A percentile compares a stretch with the other conserved stretches of the same genome.
phyloP scores from a whole-genome alignment of 2,888 invertebrate species.

The Smittia sp. region DNA sequence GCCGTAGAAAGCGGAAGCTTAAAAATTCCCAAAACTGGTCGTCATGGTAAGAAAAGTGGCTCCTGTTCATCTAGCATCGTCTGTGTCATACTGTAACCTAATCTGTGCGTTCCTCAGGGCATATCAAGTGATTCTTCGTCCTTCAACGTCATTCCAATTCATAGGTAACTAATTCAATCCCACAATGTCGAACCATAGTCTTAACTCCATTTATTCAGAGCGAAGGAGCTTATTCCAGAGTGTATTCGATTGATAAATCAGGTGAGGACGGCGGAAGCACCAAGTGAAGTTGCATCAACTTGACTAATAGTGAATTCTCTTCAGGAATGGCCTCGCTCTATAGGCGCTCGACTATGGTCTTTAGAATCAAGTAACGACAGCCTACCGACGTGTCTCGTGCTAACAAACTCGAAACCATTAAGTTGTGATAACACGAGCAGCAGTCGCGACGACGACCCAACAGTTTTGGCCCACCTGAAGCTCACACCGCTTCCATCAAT shows the following conservation, averaged over 20 bases:
- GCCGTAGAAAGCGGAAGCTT: constrained; percentile 16
- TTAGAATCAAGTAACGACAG: constrained; percentile 69
- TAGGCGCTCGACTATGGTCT: constrained; percentile 72
- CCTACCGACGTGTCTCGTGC: constrained; percentile 69
- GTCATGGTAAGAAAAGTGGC: constrained; percentile 4
- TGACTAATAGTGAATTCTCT: too few species aligned
- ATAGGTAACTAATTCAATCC: constrained; percentile 69
- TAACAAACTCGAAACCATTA: constrained; percentile 55
- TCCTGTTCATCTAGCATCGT: background rate
- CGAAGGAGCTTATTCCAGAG: constrained; percentile 64
- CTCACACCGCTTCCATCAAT: constrained; percentile 69
- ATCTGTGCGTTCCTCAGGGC: constrained; percentile 16
- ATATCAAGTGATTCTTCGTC: constrained; percentile 14
- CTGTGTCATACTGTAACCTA: background rate
- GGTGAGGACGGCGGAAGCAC: too few species aligned
- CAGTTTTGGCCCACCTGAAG: constrained; percentile 77
- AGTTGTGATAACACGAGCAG: background rate
- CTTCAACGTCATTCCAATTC: constrained; percentile 64
- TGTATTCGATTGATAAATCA: too few species aligned
- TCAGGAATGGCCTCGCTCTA: constrained; percentile 85
- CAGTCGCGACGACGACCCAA: constrained; percentile 48
- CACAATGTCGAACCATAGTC: too few species aligned
- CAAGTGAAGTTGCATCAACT: too few species aligned
- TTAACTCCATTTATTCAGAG: too few species aligned
- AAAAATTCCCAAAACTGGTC: background rate